phyloP scores from a whole-genome alignment of 2,797 vertebrate species.

The Neosilurus mollespiculum region DNA sequence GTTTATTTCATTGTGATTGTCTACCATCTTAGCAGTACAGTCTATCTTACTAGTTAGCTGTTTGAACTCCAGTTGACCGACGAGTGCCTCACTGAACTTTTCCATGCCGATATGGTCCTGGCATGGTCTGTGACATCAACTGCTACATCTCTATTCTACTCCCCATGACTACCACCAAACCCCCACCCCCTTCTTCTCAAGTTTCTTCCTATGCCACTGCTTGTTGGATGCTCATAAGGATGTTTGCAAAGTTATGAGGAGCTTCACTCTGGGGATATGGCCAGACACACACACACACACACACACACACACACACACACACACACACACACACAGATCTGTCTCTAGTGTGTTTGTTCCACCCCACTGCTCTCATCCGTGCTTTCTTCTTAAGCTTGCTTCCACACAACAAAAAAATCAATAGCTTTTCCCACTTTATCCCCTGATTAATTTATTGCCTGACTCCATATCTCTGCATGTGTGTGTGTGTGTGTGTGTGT shows the following conservation, averaged over 20 bases:
- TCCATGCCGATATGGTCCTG: no score
- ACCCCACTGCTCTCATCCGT: slow-evolving; percentile 39
- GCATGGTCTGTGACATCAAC: no score
- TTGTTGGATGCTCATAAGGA: background rate
- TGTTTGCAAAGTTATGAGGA: slow-evolving; percentile 8
- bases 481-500: no score
- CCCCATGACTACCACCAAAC: no score
- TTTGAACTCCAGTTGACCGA: no score
- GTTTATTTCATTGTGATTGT: no score
- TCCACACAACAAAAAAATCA: slow-evolving; percentile 58
- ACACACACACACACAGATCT: slow-evolving; percentile 22
- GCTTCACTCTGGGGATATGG: slow-evolving; percentile 4
- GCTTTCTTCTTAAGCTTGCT: slow-evolving; percentile 50
- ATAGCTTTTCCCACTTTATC: slow-evolving; percentile 57
- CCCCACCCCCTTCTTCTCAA: no score
- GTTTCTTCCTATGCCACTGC: no score
- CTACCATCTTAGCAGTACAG: no score
- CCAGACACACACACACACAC: background rate
- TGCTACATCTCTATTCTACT: no score
- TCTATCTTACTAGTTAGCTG: no score
- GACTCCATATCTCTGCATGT: slow-evolving; percentile 42
- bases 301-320: slow-evolving; percentile 35
- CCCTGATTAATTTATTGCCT: slow-evolving; percentile 57
- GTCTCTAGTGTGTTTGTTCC: slow-evolving; percentile 43
- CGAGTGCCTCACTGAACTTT: no score